Percentiles rank a stretch among this genome's conserved stretches.
Conservation (phyloP, 2,113 vertebrate species). For the Melanerpes aurifrons region DNA sequence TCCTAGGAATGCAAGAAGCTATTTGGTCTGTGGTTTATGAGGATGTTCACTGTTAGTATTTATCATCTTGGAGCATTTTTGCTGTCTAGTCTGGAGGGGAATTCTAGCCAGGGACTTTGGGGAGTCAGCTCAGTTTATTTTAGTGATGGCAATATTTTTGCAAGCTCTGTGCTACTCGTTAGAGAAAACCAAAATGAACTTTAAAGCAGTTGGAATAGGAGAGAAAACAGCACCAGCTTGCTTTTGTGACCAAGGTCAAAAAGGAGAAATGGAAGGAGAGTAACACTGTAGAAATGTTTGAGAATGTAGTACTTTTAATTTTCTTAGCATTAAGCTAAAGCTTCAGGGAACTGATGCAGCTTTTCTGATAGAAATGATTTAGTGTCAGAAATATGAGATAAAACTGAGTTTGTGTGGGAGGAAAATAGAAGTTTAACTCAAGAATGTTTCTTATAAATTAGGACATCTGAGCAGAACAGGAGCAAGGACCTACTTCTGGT, state of each 20-base stretch:
- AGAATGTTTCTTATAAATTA: conserved; percentile 7
- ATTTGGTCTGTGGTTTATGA: not conserved
- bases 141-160: not conserved
- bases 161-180: not conserved
- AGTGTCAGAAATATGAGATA: conserved; percentile 37
- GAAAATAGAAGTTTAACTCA: conserved; percentile 1
- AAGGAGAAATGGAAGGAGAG: not conserved
- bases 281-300: not conserved
- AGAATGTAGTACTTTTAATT: conserved; percentile 29
- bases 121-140: not conserved
- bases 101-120: not conserved
- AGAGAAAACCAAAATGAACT: not conserved
- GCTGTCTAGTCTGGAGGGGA: not conserved
- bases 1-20: not conserved
- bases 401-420: conserved; percentile 41
- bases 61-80: not conserved
- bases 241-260: not conserved
- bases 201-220: not conserved
- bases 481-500: conserved; percentile 9
- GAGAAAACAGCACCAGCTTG: not conserved
- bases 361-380: conserved; percentile 29
- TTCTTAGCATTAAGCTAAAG: not conserved
- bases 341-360: not conserved
- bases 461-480: not conserved
- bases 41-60: not conserved